Percentiles rank a stretch among this genome's conserved stretches.
These are phyloP conservation scores for Meliscaeva auricollis DNA, from an alignment of 2,888 invertebrate species.

Conservation along the genomic window DNA sequence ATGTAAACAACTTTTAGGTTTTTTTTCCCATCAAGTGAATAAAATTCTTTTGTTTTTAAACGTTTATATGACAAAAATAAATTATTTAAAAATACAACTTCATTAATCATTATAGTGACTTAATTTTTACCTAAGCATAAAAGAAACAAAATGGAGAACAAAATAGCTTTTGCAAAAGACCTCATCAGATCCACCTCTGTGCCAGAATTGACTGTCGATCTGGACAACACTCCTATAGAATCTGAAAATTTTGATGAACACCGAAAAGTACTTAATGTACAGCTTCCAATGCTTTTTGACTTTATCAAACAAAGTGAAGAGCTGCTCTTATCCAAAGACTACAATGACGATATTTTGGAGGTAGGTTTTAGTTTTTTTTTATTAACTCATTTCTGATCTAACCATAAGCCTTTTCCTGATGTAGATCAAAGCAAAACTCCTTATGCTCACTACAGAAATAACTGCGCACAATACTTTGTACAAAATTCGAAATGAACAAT, in stretches of 20 bases:
- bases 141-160: constrained; percentile 66
- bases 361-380: constrained; percentile 26
- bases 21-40: background rate
- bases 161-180: constrained; percentile 54
- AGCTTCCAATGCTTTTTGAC: constrained; percentile 80
- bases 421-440: constrained; percentile 78
- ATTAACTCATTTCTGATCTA: background rate
- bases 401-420: background rate
- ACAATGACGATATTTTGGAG: constrained; percentile 42
- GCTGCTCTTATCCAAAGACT: constrained; percentile 50
- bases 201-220: constrained; percentile 79
- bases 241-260: constrained; percentile 79
- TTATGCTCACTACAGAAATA: constrained; percentile 80
- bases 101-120: no score
- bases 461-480: constrained; percentile 78
- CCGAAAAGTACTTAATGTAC: constrained; percentile 77
- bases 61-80: no score
- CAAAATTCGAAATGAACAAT: constrained; percentile 72
- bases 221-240: constrained; percentile 79
- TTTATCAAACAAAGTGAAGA: constrained; percentile 78
- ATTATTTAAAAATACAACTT: no score
- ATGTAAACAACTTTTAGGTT: constrained; percentile 55
- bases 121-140: no score
- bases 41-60: background rate
- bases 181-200: constrained; percentile 78